phyloP scores from a whole-genome alignment of 2,888 invertebrate genomes.

The Synanthedon vespiformis region DNA sequence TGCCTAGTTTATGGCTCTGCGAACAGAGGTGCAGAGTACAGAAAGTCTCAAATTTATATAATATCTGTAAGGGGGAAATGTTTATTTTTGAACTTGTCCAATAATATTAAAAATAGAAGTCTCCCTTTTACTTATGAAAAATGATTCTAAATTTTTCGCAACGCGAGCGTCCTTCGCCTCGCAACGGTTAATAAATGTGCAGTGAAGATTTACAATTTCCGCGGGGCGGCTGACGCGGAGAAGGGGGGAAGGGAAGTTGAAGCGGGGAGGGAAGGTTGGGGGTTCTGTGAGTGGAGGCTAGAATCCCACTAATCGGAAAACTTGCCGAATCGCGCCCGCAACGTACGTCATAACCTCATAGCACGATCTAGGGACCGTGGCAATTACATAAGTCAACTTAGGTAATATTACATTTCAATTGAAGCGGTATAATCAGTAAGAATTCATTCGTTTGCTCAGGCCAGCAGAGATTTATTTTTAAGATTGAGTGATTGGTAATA shows the following conservation, averaged over 20 bases:
- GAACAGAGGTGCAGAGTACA: no score
- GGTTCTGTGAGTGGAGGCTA: background rate
- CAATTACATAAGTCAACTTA: background rate
- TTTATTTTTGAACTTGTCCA: no score
- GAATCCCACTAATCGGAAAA: slow-evolving; percentile 23
- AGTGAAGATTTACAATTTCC: slow-evolving; percentile 38
- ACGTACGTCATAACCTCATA: background rate
- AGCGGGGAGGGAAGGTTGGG: slow-evolving; percentile 8
- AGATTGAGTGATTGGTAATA: no score
- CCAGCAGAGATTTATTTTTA: no score
- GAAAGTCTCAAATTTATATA: no score
- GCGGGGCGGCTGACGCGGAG: slow-evolving; percentile 11
- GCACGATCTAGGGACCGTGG: slow-evolving; percentile 9
- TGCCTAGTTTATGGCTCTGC: no score
- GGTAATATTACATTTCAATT: background rate
- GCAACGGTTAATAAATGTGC: slow-evolving; percentile 33
- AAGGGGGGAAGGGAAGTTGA: slow-evolving; percentile 7
- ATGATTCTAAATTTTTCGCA: slow-evolving; percentile 29
- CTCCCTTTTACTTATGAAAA: slow-evolving; percentile 7
- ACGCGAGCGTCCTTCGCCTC: slow-evolving; percentile 15
- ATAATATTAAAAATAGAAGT: background rate
- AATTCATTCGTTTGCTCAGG: no score
- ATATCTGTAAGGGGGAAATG: no score
- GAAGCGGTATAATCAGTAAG: background rate
- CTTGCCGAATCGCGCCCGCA: slow-evolving; percentile 20